phyloP scores from a whole-genome alignment of 2,797 vertebrate genomes.

The Crossoptilon crossoptilon region DNA sequence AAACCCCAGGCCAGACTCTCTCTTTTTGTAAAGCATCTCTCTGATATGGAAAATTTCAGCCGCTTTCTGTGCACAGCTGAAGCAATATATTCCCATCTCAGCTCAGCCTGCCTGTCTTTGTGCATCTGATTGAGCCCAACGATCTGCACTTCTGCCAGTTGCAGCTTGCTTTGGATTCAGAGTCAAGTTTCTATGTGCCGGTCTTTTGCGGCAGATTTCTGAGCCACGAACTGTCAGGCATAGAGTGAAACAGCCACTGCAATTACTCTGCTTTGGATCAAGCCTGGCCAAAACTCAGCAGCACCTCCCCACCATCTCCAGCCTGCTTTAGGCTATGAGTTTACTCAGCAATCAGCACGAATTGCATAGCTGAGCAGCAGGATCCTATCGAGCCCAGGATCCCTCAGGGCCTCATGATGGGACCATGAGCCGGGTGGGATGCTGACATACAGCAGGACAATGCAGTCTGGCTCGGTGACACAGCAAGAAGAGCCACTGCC shows the following conservation, averaged over 20 bases:
- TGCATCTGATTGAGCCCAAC: slow-evolving; percentile 31
- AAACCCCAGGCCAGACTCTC: slow-evolving; percentile 51
- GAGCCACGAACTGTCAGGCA: slow-evolving; percentile 33
- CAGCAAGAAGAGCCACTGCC: background rate
- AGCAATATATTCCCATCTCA: slow-evolving; percentile 63
- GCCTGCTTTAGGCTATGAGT: background rate
- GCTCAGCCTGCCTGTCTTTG: background rate
- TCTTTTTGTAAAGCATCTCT: slow-evolving; percentile 56
- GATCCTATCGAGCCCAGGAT: background rate
- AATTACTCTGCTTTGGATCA: slow-evolving; percentile 39
- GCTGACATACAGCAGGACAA: fast-evolving
- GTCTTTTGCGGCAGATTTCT: slow-evolving; percentile 9
- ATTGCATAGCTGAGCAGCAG: background rate
- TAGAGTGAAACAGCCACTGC: background rate
- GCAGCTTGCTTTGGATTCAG: slow-evolving; percentile 8
- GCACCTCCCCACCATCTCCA: slow-evolving; percentile 10
- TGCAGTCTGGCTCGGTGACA: fast-evolving
- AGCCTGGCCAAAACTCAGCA: slow-evolving; percentile 4
- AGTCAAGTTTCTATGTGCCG: slow-evolving; percentile 21
- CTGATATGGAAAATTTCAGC: slow-evolving; percentile 66
- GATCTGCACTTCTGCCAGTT: slow-evolving; percentile 38
- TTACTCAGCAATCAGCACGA: background rate
- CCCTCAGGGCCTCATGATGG: fast-evolving
- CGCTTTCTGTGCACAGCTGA: slow-evolving; percentile 60
- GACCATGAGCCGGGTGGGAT: fast-evolving